phyloP scores from a whole-genome alignment of 2,797 vertebrate species.

The Scleropages formosus region DNA sequence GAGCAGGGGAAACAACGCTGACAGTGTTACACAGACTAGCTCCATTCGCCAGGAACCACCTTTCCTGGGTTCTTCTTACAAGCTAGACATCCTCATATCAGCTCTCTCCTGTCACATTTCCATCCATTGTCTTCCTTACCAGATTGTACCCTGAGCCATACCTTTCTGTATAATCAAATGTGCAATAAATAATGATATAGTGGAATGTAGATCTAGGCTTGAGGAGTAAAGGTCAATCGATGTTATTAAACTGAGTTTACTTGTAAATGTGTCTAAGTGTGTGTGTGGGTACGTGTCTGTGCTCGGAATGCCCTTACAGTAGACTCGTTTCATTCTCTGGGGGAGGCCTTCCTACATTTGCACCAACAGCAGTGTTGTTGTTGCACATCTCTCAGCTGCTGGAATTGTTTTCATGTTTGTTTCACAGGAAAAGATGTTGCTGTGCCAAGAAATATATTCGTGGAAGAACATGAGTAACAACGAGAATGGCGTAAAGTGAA shows the following conservation, averaged over 20 bases:
- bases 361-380: background rate
- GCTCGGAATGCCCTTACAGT: background rate
- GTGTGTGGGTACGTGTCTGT: background rate
- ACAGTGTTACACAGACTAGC: conserved; percentile 44
- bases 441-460: background rate
- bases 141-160: background rate
- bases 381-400: background rate
- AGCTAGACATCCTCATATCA: conserved; percentile 15
- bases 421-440: background rate
- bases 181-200: background rate
- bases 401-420: conserved; percentile 15
- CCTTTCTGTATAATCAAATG: background rate
- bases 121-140: background rate
- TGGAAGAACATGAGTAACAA: background rate
- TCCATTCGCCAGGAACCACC: conserved; percentile 45
- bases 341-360: background rate
- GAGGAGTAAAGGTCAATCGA: background rate
- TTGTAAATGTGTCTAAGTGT: background rate
- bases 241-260: background rate
- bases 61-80: conserved; percentile 14
- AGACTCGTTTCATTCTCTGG: background rate
- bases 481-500: background rate
- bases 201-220: background rate
- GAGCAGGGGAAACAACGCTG: conserved; percentile 31
- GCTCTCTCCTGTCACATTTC: conserved; percentile 2